Conservation (phyloP, 2,113 vertebrate species). For the Mesitornis unicolor region DNA sequence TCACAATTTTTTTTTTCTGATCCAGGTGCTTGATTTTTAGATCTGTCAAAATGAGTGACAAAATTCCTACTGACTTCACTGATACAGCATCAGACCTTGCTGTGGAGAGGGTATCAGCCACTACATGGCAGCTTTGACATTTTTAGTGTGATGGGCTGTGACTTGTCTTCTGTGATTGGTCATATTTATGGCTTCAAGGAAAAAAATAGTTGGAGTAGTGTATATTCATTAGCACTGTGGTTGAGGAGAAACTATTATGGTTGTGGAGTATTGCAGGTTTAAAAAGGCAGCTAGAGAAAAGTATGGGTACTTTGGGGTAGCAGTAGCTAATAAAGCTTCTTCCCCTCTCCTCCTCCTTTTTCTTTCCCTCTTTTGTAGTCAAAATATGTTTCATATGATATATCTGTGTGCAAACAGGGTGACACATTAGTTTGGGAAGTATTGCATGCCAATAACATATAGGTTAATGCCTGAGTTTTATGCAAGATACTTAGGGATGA, state of each 20-base stretch:
- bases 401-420: neutral
- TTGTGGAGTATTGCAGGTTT: neutral
- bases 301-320: neutral
- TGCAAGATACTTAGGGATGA: neutral
- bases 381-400: neutral
- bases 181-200: neutral
- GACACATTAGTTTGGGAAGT: neutral
- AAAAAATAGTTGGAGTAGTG: neutral
- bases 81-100: neutral
- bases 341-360: neutral
- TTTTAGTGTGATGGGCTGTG: neutral
- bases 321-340: neutral
- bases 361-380: neutral
- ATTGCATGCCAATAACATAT: neutral
- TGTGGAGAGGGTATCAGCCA: neutral
- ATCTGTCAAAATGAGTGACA: neutral
- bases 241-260: neutral
- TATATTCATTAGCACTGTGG: neutral
- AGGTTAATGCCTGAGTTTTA: neutral
- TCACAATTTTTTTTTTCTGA: neutral
- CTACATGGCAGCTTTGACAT: neutral
- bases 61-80: neutral
- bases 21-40: neutral
- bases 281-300: neutral
- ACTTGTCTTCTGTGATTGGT: neutral